Percentiles rank a stretch among this genome's conserved stretches.
phyloP scores from a whole-genome alignment of 2,888 invertebrate genomes.

The Acrocyrtus sp. region DNA sequence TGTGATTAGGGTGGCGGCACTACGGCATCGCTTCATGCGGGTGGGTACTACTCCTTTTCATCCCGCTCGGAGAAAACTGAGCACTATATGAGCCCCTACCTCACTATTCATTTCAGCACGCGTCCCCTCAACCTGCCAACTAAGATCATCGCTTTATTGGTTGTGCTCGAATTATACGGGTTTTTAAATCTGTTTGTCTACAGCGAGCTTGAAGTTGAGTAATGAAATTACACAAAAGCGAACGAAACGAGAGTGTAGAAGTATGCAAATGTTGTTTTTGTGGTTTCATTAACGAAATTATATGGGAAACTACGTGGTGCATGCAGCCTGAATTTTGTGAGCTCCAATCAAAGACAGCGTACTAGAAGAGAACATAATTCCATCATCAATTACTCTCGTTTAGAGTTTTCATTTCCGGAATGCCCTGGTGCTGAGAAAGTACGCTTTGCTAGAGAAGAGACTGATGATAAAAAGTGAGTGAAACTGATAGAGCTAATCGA shows the following conservation, averaged over 20 bases:
- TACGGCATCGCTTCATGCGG: too few species aligned
- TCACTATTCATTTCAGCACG: conserved; percentile 36
- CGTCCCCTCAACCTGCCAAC: conserved; percentile 21
- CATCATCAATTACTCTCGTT: conserved; percentile 26
- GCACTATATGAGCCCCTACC: conserved; percentile 20
- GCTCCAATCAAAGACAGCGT: not conserved
- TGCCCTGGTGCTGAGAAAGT: conserved; percentile 1
- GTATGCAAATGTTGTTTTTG: conserved; percentile 2
- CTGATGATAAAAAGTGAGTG: not conserved
- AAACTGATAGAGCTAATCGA: not conserved
- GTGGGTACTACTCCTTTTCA: too few species aligned
- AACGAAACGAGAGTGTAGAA: not conserved
- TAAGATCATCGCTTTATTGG: too few species aligned
- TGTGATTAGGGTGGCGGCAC: not conserved
- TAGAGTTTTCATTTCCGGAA: conserved; percentile 33
- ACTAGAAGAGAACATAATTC: conserved; percentile 1
- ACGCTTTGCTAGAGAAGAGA: not conserved
- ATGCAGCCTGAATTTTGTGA: not conserved
- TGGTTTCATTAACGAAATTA: too few species aligned
- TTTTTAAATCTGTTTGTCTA: not conserved
- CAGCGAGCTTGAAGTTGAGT: conserved; percentile 1
- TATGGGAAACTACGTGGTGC: too few species aligned
- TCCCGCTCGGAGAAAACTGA: too few species aligned
- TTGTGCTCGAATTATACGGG: too few species aligned
- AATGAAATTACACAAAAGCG: conserved; percentile 5